These are phyloP conservation scores for Synergus laeviventris DNA, from an alignment of 2,888 invertebrate genomes.

Conservation along the genomic window DNA sequence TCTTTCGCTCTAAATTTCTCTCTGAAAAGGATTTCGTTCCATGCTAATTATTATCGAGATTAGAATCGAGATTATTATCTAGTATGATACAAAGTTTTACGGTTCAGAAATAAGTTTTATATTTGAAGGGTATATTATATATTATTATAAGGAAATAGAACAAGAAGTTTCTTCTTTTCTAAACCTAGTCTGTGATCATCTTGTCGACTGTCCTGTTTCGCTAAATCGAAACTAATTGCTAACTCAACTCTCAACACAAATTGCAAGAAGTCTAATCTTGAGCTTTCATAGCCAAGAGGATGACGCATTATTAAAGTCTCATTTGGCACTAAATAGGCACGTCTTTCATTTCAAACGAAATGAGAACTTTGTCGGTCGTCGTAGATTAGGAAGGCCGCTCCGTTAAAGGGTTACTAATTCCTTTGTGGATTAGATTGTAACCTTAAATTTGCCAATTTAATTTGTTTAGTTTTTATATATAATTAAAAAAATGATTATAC, in stretches of 20 bases:
- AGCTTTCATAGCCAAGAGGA: slow-evolving; percentile 37
- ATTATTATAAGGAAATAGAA: background rate
- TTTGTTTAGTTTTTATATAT: too few relatives aligned
- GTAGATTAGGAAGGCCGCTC: slow-evolving; percentile 27
- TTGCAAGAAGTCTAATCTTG: slow-evolving; percentile 23
- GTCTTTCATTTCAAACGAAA: slow-evolving; percentile 38
- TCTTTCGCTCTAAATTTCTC: background rate
- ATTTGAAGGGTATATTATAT: too few relatives aligned
- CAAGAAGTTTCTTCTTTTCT: background rate
- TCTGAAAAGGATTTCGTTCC: background rate
- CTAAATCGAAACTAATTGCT: slow-evolving; percentile 54
- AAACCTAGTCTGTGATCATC: slow-evolving; percentile 45
- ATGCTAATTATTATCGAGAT: background rate
- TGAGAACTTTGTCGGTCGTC: slow-evolving; percentile 28
- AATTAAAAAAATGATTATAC: too few relatives aligned
- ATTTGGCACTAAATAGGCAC: slow-evolving; percentile 52
- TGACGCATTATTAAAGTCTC: slow-evolving; percentile 52
- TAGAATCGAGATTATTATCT: background rate
- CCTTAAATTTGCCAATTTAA: background rate
- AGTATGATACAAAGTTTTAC: too few relatives aligned
- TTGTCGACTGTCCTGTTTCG: slow-evolving; percentile 44
- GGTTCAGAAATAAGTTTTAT: too few relatives aligned
- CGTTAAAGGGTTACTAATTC: slow-evolving; percentile 25
- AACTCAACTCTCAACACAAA: slow-evolving; percentile 35
- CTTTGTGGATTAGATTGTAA: background rate